phyloP scores from a whole-genome alignment of 1,140 invertebrate genomes.

The Nephila pilipes region DNA sequence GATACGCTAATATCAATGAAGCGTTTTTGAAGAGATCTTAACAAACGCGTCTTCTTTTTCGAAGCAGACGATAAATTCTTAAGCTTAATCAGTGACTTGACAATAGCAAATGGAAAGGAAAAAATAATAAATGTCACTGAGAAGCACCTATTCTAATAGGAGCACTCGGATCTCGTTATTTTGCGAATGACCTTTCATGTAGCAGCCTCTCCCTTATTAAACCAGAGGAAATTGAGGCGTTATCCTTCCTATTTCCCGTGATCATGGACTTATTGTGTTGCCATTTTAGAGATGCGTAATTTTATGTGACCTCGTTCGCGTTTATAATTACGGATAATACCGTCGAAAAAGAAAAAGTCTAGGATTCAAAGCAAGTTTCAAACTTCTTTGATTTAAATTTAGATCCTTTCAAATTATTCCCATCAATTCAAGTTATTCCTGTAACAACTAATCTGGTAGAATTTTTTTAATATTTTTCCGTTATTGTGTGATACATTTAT shows the following conservation, averaged over 20 bases:
- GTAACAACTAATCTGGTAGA: no score
- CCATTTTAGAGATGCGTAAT: constrained; percentile 27
- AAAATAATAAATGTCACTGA: not conserved
- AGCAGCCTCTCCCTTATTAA: constrained; percentile 45
- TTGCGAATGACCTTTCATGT: constrained; percentile 47
- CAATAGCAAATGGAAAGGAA: constrained; percentile 27
- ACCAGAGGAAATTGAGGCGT: constrained; percentile 26
- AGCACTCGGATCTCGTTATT: constrained; percentile 37
- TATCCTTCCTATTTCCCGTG: constrained; percentile 60
- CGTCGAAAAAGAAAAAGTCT: not conserved
- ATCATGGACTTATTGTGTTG: not conserved
- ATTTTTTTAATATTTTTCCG: no score
- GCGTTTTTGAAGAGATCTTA: not conserved
- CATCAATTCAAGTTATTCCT: no score
- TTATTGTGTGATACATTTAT: no score
- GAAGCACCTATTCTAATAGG: constrained; percentile 32
- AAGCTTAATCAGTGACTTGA: constrained; percentile 55
- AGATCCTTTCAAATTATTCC: no score
- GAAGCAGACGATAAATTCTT: constrained; percentile 63
- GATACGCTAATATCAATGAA: constrained; percentile 57
- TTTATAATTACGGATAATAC: constrained; percentile 1
- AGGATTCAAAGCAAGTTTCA: not conserved
- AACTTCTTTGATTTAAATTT: no score
- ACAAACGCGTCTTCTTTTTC: constrained; percentile 37
- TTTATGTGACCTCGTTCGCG: constrained; percentile 7